These are phyloP conservation scores for Artemia sinica DNA, from an alignment of 2,888 invertebrate genomes.

Conservation along the genomic window DNA sequence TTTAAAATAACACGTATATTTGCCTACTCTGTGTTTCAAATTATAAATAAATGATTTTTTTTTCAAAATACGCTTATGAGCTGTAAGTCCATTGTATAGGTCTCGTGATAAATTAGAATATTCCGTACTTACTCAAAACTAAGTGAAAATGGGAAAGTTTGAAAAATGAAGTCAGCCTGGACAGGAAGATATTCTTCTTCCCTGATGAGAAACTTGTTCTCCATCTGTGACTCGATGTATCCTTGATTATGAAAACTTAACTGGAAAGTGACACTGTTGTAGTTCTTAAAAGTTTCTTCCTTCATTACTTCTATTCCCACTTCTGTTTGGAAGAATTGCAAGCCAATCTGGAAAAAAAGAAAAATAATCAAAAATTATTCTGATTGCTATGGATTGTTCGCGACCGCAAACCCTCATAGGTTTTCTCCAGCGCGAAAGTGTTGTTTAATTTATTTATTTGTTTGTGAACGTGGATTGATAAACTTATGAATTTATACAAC, in stretches of 20 bases:
- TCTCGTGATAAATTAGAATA: neutral
- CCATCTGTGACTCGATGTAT: constrained; percentile 58
- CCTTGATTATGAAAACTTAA: constrained; percentile 85
- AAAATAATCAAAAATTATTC: neutral
- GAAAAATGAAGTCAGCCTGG: constrained; percentile 72
- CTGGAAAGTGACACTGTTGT: constrained; percentile 82
- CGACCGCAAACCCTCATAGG: too few species aligned
- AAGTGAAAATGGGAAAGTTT: constrained; percentile 94
- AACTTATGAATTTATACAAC: too few species aligned
- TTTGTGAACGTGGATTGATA: too few species aligned
- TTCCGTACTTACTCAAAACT: constrained; percentile 66
- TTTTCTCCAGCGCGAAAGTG: too few species aligned
- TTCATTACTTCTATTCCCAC: constrained; percentile 74
- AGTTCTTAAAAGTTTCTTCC: constrained; percentile 71
- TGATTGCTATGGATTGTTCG: neutral
- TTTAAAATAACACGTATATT: too few species aligned
- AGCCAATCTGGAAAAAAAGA: constrained; percentile 47
- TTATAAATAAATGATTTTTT: too few species aligned
- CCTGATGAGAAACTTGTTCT: constrained; percentile 59
- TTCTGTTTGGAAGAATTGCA: constrained; percentile 84
- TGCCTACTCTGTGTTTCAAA: too few species aligned
- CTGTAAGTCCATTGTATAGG: neutral
- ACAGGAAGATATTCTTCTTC: constrained; percentile 77
- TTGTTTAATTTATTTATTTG: too few species aligned
- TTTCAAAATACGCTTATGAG: too few species aligned